Evolutionary conservation across 2,113 vertebrate species (phyloP).

Genomic region (Mesembrinibis cayennensis): DNA sequence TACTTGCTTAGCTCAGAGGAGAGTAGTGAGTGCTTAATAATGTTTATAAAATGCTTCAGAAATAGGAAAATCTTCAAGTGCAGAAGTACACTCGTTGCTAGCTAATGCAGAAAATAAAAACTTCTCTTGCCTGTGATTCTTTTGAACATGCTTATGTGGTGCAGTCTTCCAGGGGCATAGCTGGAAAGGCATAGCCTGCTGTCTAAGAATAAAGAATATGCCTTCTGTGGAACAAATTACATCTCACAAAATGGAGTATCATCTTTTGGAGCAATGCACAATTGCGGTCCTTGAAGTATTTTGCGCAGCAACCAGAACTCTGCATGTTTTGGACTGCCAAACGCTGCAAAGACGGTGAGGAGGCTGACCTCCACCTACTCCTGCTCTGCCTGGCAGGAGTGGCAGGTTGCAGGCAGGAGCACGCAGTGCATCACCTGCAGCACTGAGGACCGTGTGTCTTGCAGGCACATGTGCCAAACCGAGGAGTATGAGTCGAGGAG

Average conservation of each 20-base stretch:
- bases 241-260: neutral
- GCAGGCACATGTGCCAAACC: rapidly evolving
- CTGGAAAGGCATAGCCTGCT: neutral
- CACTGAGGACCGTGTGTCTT: rapidly evolving
- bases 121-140: neutral
- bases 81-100: neutral
- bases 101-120: neutral
- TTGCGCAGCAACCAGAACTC: neutral
- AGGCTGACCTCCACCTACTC: neutral
- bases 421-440: neutral
- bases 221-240: neutral
- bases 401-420: neutral
- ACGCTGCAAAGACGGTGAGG: neutral
- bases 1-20: neutral
- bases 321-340: neutral
- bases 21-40: neutral
- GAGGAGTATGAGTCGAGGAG: neutral
- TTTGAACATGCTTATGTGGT: neutral
- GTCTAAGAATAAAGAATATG: neutral
- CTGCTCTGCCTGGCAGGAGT: neutral
- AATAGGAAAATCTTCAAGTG: neutral
- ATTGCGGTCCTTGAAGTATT: neutral
- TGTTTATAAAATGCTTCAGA: neutral
- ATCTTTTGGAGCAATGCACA: neutral
- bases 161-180: neutral